Base-by-base conservation (phyloP, 2,888 invertebrate species). In the Capitulum mitella region DNA sequence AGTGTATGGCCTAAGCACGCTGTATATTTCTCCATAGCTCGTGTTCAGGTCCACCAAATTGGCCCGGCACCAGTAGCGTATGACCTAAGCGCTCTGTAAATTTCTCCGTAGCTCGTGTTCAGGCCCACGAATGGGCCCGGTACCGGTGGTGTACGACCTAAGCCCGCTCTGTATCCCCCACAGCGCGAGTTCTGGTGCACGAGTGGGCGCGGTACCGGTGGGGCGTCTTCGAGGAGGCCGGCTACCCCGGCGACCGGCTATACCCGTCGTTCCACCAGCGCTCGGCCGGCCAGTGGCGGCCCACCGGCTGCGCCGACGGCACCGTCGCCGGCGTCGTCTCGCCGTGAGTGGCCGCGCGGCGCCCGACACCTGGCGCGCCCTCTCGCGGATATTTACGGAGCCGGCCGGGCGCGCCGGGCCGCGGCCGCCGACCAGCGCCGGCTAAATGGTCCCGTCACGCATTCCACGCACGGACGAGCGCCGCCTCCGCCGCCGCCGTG, bases 141-240 rank as follows among this genome's bases (percentile, higher is more conserved):
- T n/a, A n/a, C n/a, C n/a, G n/a, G n/a, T n/a, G n/a, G n/a, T n/a
- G n/a, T n/a, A n/a, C n/a, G n/a, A n/a, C n/a, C n/a, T n/a, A n/a
- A n/a, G n/a, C n/a, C n/a, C n/a, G n/a, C 43, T 43, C 43, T 12
- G 43, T 12, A 43, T 14, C 58, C n/a, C n/a, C n/a, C 29, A n/a
- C 79, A 79, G 79, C 70, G 64, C 79, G 79, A 16, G 77, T 81
- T 32, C 46, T 91, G 58, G 87, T 90, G 0, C 89, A 89, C 83
- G 89, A 91, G 83, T 91, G 90, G 87, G 89, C 90, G 5, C 90
- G 90, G 85, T 90, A 89, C 83, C 88, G 91, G 0, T 91, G 90
- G 85, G 91, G 91, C 1, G 88, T 91, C 12, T 91, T 90, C 84
- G 91, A 91, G 83, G 91, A 91, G 84, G 88, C 89, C 81, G 90